phyloP scores from a whole-genome alignment of 2,113 vertebrate species.

The Perognathus longimembris region DNA sequence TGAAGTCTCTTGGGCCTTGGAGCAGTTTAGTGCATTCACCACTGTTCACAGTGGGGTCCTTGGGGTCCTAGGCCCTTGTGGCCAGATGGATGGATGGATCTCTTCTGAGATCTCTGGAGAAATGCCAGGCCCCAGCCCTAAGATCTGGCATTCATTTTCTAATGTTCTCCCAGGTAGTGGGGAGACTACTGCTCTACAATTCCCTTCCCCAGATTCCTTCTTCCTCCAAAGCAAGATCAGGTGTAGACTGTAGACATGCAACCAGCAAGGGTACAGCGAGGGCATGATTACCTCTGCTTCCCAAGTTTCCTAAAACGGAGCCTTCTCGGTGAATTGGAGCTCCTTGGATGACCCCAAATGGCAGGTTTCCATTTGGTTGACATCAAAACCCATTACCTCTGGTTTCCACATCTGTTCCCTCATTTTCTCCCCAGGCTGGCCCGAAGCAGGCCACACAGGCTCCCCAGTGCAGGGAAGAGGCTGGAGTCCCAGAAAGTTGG shows the following conservation, averaged over 20 bases:
- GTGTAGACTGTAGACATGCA: neutral
- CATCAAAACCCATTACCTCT: constrained; percentile 33
- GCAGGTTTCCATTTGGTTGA: constrained; percentile 24
- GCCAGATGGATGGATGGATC: neutral
- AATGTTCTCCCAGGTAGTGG: neutral
- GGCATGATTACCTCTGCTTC: neutral
- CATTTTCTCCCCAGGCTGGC: neutral
- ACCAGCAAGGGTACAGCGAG: neutral
- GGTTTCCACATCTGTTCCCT: constrained; percentile 34
- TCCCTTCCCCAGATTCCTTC: too few relatives aligned
- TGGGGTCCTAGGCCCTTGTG: neutral
- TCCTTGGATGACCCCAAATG: constrained; percentile 36
- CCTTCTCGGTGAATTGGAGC: neutral
- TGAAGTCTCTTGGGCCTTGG: neutral
- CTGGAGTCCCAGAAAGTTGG: neutral
- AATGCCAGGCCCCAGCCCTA: neutral
- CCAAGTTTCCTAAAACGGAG: neutral
- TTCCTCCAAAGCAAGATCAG: neutral
- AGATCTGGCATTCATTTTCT: neutral
- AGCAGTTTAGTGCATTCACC: neutral
- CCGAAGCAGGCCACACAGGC: neutral
- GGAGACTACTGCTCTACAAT: neutral
- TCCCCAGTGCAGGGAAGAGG: neutral
- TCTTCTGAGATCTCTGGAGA: neutral
- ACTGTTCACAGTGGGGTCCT: neutral